A percentile compares a stretch with the other conserved stretches of the same genome.
These are phyloP conservation scores for Agonopterix heracliana DNA, from an alignment of 2,888 invertebrate genomes.

Conservation along the genomic window DNA sequence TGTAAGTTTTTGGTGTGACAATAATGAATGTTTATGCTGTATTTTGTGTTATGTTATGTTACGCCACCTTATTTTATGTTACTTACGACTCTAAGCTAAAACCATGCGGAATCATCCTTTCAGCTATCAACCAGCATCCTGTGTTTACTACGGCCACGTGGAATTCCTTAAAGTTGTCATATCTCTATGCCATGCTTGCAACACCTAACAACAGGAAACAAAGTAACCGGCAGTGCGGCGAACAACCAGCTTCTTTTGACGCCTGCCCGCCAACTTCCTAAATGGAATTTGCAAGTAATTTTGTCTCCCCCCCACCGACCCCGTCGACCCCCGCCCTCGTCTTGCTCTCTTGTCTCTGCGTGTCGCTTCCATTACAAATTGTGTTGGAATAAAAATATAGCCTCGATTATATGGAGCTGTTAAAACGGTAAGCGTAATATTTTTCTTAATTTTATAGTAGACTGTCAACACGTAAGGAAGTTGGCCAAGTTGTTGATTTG, in stretches of 20 bases:
- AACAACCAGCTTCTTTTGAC: slow-evolving; percentile 53
- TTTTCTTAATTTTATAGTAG: too few relatives aligned
- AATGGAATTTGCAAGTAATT: slow-evolving; percentile 77
- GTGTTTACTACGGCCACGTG: too few relatives aligned
- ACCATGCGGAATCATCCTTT: too few relatives aligned
- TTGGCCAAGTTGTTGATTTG: too few relatives aligned
- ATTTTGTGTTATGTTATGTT: too few relatives aligned
- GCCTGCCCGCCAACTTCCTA: slow-evolving; percentile 63
- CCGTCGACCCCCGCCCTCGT: slow-evolving; percentile 32
- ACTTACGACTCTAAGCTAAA: too few relatives aligned
- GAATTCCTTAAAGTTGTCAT: too few relatives aligned
- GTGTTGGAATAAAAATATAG: slow-evolving; percentile 75
- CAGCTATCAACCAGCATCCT: too few relatives aligned
- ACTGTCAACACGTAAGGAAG: too few relatives aligned
- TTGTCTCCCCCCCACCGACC: slow-evolving; percentile 37
- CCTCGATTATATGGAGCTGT: slow-evolving; percentile 40
- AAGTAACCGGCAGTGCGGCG: neutral
- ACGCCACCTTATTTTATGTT: too few relatives aligned
- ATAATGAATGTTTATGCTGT: too few relatives aligned
- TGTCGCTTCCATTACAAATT: slow-evolving; percentile 75
- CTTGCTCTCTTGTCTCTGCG: slow-evolving; percentile 69
- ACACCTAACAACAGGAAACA: neutral
- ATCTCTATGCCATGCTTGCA: neutral
- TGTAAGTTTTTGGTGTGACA: too few relatives aligned
- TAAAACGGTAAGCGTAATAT: slow-evolving; percentile 6